Base-by-base conservation (phyloP, 1,140 invertebrate species). In the Proctacanthus coquilletti region DNA sequence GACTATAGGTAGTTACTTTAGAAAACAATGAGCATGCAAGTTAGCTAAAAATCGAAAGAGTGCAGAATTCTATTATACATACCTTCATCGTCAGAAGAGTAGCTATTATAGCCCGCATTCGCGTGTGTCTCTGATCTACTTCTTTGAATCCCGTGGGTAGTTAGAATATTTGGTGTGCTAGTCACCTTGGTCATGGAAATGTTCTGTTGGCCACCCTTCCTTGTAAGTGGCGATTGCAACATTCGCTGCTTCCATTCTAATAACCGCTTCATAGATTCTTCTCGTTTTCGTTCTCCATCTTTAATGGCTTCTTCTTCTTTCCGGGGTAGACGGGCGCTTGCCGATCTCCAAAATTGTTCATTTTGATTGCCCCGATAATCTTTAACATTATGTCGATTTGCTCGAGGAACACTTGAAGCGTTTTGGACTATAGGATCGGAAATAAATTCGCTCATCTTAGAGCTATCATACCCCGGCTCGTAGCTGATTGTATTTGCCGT, bases 241-340 rank as follows among this genome's bases (percentile, higher is more conserved):
- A 91, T 91, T 49, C 85, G 69, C 60, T 91, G 84, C 57, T 91
- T 91, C 86, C 86, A 91, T 62, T 89, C 85, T 9, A 89, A 61
- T 40, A 91, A 58, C 10, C 86, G 68, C 62, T 85, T 87, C 84
- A 91, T 88, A 4, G 84, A 88, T 61, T 89, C 85, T 65, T 89
- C 84, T 18, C 83, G 69, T 33, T 60, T 60, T 46, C 74, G 71
- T 49, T 81, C 77, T 8, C 78, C 77, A 43, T 76, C 72, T 36
- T 59, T 52, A 20, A 62, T 54, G 4, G 40, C 39, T 45, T 57
- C 56, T 44, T 60, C 46, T 51, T 64, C 45, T 42, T 58, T 43
- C 23, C 74, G 69, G 18, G 81, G 75, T 41, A 86, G 61, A 25
- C 84, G 63, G 3, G 83, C 84, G 51, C 81, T 84, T 10, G 82